Percentiles rank a stretch among this genome's conserved stretches.
These are phyloP conservation scores for Melanostoma scalare DNA, from an alignment of 2,888 invertebrate genomes.

Conservation along the genomic window DNA sequence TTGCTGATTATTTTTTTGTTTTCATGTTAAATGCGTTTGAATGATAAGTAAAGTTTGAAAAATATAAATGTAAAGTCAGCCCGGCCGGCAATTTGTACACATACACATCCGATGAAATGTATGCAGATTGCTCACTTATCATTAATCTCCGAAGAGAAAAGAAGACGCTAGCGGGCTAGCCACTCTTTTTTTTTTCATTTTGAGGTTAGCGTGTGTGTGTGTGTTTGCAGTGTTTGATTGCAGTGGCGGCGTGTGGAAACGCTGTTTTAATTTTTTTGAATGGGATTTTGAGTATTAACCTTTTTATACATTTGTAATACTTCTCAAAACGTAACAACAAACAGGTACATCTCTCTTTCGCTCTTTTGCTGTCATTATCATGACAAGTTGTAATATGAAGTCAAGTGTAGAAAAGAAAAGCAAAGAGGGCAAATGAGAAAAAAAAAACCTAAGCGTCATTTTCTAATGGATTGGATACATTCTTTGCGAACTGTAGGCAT, in stretches of 20 bases:
- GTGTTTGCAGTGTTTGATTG: constrained; percentile 44
- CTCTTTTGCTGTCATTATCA: constrained; percentile 54
- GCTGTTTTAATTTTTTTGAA: constrained; percentile 59
- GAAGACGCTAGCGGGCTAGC: constrained; percentile 19
- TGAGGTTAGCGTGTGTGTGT: constrained; percentile 23
- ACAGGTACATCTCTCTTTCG: constrained; percentile 54
- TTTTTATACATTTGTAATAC: constrained; percentile 37
- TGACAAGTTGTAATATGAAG: constrained; percentile 65
- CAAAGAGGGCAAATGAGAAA: constrained; percentile 24
- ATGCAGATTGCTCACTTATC: constrained; percentile 22
- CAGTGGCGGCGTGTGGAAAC: constrained; percentile 28
- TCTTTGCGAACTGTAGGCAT: constrained; percentile 61
- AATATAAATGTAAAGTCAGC: not conserved
- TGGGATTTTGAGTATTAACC: constrained; percentile 36
- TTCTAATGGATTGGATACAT: constrained; percentile 32
- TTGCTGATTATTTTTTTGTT: constrained; percentile 40
- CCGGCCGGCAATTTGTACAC: constrained; percentile 55
- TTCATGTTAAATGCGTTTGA: constrained; percentile 26
- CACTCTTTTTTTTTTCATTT: not conserved
- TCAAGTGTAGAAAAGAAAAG: constrained; percentile 43
- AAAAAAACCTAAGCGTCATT: constrained; percentile 53
- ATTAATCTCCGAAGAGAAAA: constrained; percentile 12
- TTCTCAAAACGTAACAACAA: constrained; percentile 44
- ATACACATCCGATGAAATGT: not conserved
- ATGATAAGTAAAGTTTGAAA: constrained; percentile 37